These are phyloP conservation scores for Callinectes sapidus DNA, from an alignment of 2,888 invertebrate genomes.

Conservation along the genomic window DNA sequence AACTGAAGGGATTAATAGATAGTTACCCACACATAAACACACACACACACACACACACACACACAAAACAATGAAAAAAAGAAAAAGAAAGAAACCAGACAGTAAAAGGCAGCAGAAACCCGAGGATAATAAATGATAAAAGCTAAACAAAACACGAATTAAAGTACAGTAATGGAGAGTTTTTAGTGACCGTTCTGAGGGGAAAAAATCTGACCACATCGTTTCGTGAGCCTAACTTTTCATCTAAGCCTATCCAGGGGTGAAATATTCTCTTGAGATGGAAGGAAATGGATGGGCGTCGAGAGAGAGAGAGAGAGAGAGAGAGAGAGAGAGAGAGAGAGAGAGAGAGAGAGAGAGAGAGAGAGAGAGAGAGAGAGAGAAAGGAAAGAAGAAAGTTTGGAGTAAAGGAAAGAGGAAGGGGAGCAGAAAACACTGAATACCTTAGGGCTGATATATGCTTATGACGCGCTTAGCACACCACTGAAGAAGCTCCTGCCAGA, in stretches of 20 bases:
- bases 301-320: too few species aligned
- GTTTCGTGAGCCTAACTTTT: background rate
- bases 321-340: background rate
- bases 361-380: background rate
- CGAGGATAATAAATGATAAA: background rate
- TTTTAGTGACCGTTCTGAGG: background rate
- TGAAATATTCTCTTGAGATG: background rate
- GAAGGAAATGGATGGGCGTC: too few species aligned
- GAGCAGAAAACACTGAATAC: background rate
- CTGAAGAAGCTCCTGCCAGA: slow-evolving; percentile 17
- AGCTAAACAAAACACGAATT: background rate
- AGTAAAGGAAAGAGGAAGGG: background rate
- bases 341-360: slow-evolving; percentile 11
- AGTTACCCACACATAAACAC: too few species aligned
- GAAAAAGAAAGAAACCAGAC: too few species aligned
- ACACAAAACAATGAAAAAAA: too few species aligned
- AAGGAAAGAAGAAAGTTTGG: background rate
- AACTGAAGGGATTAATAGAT: too few species aligned
- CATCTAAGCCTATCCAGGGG: background rate
- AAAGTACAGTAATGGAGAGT: background rate
- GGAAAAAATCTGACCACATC: background rate
- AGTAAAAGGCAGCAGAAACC: background rate
- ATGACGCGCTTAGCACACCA: too few species aligned
- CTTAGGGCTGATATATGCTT: background rate
- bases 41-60: too few species aligned